phyloP scores from a whole-genome alignment of 2,797 vertebrate genomes.

The Darevskia nairensis region DNA sequence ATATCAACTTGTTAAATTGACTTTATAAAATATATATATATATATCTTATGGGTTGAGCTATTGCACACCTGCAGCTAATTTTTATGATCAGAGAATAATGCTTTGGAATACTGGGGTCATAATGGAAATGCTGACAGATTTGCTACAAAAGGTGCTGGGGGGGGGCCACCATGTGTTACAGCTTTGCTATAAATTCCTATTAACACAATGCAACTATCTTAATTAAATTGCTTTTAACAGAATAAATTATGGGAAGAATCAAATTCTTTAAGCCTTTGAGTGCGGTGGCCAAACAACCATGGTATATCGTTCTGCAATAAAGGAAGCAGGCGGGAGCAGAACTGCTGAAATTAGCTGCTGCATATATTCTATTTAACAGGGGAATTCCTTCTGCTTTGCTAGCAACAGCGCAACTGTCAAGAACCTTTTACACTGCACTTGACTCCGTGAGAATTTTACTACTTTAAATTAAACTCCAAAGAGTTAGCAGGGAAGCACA shows the following conservation, averaged over 20 bases:
- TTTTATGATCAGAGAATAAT: slow-evolving; percentile 11
- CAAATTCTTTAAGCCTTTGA: slow-evolving; percentile 19
- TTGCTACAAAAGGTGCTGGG: slow-evolving; percentile 6
- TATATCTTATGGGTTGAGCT: neutral
- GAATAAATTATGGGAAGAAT: slow-evolving; percentile 53
- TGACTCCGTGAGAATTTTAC: slow-evolving; percentile 23
- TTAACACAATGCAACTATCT: slow-evolving; percentile 21
- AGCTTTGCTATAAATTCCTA: slow-evolving; percentile 43
- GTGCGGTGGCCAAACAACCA: slow-evolving; percentile 36
- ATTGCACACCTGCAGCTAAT: slow-evolving; percentile 34
- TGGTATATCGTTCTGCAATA: neutral
- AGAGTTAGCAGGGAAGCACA: slow-evolving; percentile 12
- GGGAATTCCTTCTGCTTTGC: slow-evolving; percentile 41
- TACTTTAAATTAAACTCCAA: slow-evolving; percentile 26
- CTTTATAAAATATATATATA: neutral
- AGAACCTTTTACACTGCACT: slow-evolving; percentile 24
- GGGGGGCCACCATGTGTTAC: slow-evolving; percentile 2
- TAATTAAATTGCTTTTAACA: slow-evolving; percentile 49
- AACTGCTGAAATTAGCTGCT: slow-evolving; percentile 35
- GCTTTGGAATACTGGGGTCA: slow-evolving; percentile 17
- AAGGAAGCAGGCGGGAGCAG: neutral
- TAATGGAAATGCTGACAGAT: slow-evolving; percentile 32
- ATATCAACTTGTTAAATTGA: slow-evolving; percentile 12
- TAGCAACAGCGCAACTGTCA: neutral
- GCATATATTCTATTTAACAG: slow-evolving; percentile 24